Conservation (phyloP, 1,140 invertebrate species). For the Philopotamus ludificatus region DNA sequence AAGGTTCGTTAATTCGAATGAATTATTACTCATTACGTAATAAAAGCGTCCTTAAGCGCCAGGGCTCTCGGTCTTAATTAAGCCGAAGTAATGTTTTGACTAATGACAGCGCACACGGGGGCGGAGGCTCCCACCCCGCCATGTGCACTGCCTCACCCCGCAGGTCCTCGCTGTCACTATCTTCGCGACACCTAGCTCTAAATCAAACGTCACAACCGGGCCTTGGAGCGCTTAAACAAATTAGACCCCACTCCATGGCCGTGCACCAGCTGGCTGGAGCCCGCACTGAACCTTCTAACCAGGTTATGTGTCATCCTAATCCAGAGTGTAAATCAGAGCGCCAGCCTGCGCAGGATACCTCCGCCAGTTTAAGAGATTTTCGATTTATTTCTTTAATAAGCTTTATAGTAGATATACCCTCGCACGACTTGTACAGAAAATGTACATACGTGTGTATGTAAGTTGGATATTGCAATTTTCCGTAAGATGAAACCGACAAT, state of each 20-base stretch:
- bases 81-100: conserved; percentile 3
- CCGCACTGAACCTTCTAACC: not conserved
- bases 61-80: conserved; percentile 1
- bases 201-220: conserved; percentile 6
- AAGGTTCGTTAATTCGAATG: not conserved
- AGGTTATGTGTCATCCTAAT: conserved; percentile 12
- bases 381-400: not conserved
- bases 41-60: not conserved
- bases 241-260: not conserved
- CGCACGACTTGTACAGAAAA: too few relatives aligned
- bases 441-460: too few relatives aligned
- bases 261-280: not conserved
- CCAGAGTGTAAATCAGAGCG: conserved; percentile 1
- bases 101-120: not conserved
- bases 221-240: conserved; percentile 6
- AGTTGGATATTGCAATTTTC: too few relatives aligned
- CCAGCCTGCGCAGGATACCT: not conserved
- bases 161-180: conserved; percentile 3
- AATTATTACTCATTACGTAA: not conserved
- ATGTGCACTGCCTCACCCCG: not conserved
- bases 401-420: too few relatives aligned
- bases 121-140: not conserved
- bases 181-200: not conserved
- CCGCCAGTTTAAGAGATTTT: not conserved
- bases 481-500: too few relatives aligned